These are phyloP conservation scores for Galemys pyrenaicus DNA, from an alignment of 2,113 vertebrate species.

Conservation along the genomic window DNA sequence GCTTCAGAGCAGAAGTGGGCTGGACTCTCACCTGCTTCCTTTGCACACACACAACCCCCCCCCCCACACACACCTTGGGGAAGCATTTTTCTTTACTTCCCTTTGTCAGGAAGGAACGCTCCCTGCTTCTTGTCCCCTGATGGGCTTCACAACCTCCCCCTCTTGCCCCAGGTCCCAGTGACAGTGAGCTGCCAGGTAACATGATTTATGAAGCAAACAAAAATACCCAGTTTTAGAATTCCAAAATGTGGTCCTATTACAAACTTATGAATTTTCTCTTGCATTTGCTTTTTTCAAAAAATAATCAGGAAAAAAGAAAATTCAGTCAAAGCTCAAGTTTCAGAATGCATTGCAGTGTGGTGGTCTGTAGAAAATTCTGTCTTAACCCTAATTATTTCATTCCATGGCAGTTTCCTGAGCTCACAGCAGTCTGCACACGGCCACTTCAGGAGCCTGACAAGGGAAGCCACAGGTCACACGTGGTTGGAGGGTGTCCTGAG, in stretches of 20 bases:
- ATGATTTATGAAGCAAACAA: not conserved
- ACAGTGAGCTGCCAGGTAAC: not conserved
- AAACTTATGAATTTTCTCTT: not conserved
- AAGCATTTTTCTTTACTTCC: not conserved
- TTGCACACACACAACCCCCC: not conserved
- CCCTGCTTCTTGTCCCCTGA: not conserved
- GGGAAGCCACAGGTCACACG: too few relatives aligned
- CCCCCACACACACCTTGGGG: not conserved
- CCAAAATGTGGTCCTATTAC: not conserved
- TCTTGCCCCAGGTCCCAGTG: not conserved
- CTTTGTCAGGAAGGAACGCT: not conserved
- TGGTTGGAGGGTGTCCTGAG: too few relatives aligned
- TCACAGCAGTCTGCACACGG: not conserved
- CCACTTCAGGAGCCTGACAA: not conserved
- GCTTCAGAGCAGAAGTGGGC: not conserved
- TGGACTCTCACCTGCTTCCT: not conserved
- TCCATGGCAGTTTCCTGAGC: not conserved
- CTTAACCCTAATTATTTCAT: not conserved
- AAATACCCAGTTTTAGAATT: not conserved
- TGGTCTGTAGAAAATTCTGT: not conserved
- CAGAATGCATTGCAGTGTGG: not conserved
- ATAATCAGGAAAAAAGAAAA: not conserved
- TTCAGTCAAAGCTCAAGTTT: not conserved
- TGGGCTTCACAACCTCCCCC: not conserved
- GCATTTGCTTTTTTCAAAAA: not conserved